A percentile compares a stretch with the other conserved stretches of the same genome.
phyloP scores from a whole-genome alignment of 1,140 invertebrate genomes.

The Vanessa tameamea region DNA sequence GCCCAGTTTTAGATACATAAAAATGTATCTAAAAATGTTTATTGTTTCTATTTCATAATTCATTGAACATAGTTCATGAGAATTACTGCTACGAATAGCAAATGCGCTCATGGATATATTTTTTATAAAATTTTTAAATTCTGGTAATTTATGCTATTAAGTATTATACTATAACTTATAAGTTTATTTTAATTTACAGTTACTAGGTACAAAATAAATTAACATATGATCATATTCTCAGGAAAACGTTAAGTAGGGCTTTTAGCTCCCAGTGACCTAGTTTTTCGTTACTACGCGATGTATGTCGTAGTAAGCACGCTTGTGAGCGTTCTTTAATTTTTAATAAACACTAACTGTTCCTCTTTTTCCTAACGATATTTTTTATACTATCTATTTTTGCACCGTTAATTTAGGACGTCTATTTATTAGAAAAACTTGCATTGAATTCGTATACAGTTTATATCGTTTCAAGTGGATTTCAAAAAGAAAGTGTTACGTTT shows the following conservation, averaged over 20 bases:
- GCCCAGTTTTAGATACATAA: too few species aligned
- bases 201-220: not conserved
- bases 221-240: constrained; percentile 27
- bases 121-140: too few species aligned
- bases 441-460: not conserved
- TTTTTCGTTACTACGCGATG: constrained; percentile 32
- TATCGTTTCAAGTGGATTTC: too few species aligned
- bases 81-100: too few species aligned
- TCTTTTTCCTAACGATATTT: constrained; percentile 22
- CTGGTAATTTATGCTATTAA: too few species aligned
- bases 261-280: constrained; percentile 38
- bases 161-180: too few species aligned
- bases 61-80: too few species aligned
- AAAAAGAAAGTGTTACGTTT: too few species aligned
- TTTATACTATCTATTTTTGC: constrained; percentile 21
- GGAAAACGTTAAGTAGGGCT: constrained; percentile 32
- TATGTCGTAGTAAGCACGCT: constrained; percentile 40
- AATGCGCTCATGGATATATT: too few species aligned
- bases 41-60: too few species aligned
- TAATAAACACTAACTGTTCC: constrained; percentile 37
- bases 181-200: not conserved
- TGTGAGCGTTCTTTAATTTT: constrained; percentile 39
- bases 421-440: not conserved
- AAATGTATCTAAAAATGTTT: too few species aligned
- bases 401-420: constrained; percentile 1